Base-by-base conservation (phyloP, 2,113 vertebrate species). In the Tiliqua scincoides region DNA sequence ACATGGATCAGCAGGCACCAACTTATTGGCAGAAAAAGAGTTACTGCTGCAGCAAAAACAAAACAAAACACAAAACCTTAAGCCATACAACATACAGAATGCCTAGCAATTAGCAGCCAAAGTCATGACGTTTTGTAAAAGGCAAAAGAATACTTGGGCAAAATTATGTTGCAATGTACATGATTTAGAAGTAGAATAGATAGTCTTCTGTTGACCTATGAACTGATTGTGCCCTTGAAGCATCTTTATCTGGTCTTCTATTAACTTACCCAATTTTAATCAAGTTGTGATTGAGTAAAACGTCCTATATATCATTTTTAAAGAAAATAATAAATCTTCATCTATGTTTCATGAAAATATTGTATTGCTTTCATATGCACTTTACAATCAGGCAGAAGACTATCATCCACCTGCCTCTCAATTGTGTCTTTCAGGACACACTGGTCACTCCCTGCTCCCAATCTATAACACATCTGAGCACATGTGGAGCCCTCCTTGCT, bases 61-160 rank as follows among this genome's bases (percentile, higher is more conserved):
- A 48, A 48, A 18, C 63, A 40, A 57, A 73, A 68, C 77, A 30
- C 1, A 48, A 48, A 48, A 18, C 63, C 52, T 63, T 62, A 73
- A 86, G 68, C 59, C 76, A 73, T 52, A 80, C 85, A 71, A 73
- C 27, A 61, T 15, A 79, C 40, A 71, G 43, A 76, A 84, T 21
- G 6, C 40, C 43, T 32, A 35, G 32, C 48, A 85, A 79, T 52
- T 40, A 79, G 57, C 68, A 72, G 25, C 17, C 43, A 43, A 40
- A n/a, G 40, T 62, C 70, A 83, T 32, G 5, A 30, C n/a, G 27
- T 37, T 65, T 63, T 65, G n/a, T 14, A 72, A 63, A 85, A 73
- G 63, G 15, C 18, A 35, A 35, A 79, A 32, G 12, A 27, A 2
- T 17, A 62, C 15, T 40, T 43, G 11, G 25, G 25, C 18, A 57